Conservation (phyloP, 2,113 vertebrate genomes). For the Amphiprion percula region DNA sequence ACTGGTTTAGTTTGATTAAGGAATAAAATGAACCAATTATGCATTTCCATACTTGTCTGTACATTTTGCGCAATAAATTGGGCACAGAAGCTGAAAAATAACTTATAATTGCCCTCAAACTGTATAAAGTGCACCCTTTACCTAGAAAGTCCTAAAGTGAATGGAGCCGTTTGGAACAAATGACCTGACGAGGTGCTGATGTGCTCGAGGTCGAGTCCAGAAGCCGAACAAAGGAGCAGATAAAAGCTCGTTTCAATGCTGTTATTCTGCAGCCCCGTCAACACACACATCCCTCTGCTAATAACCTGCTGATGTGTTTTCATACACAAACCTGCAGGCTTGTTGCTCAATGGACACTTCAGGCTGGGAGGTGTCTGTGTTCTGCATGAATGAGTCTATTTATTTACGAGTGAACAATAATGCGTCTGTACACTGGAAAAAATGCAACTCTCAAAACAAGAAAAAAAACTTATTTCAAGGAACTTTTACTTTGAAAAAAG, state of each 20-base stretch:
- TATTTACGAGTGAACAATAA: no score
- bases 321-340: neutral
- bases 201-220: constrained; percentile 23
- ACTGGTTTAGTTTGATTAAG: neutral
- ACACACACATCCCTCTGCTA: constrained; percentile 11
- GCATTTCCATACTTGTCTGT: no score
- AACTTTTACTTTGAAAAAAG: no score
- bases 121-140: rapidly evolving
- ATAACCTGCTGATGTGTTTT: constrained; percentile 18
- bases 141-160: constrained; percentile 2
- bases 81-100: neutral
- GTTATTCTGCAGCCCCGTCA: constrained; percentile 26
- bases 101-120: neutral
- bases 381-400: neutral
- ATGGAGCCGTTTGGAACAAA: constrained; percentile 27
- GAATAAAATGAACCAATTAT: no score
- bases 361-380: neutral
- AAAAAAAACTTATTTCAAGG: no score
- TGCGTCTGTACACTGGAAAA: no score
- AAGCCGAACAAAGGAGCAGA: constrained; percentile 36
- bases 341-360: neutral
- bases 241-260: constrained; percentile 31
- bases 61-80: neutral
- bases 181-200: constrained; percentile 54
- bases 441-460: no score